A percentile compares a stretch with the other conserved stretches of the same genome.
Evolutionary conservation across 2,888 invertebrate genomes (phyloP).

Genomic region (Tenthredo mesomela): DNA sequence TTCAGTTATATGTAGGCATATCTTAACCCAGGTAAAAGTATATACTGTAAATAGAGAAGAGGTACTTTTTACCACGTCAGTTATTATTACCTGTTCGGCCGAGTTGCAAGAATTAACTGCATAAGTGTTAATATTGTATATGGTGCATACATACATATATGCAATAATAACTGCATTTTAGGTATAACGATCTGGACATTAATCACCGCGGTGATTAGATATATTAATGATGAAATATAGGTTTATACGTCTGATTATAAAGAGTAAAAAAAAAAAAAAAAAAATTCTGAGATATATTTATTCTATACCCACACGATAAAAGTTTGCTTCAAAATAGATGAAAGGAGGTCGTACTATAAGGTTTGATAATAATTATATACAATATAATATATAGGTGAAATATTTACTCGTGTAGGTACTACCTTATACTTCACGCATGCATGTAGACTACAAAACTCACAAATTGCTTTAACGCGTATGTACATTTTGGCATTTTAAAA

Average conservation of each 20-base stretch:
- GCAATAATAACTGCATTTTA: slow-evolving; percentile 8
- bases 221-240: background rate
- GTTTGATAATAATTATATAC: slow-evolving; percentile 1
- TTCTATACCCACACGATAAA: background rate
- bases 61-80: background rate
- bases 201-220: background rate
- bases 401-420: background rate
- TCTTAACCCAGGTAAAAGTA: background rate
- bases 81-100: background rate
- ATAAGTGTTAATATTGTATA: background rate
- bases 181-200: background rate
- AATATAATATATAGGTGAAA: background rate
- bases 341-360: slow-evolving; percentile 10
- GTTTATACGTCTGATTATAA: background rate
- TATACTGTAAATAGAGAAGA: slow-evolving; percentile 5
- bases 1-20: background rate
- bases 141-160: background rate
- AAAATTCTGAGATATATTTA: background rate
- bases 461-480: background rate
- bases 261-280: background rate
- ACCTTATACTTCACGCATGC: slow-evolving; percentile 11
- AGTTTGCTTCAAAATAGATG: background rate
- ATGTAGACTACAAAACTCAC: background rate
- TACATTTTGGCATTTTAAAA: slow-evolving; percentile 16
- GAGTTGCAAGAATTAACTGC: slow-evolving; percentile 1